phyloP scores from a whole-genome alignment of 2,797 vertebrate genomes.

The Paramormyrops hopkinsi region DNA sequence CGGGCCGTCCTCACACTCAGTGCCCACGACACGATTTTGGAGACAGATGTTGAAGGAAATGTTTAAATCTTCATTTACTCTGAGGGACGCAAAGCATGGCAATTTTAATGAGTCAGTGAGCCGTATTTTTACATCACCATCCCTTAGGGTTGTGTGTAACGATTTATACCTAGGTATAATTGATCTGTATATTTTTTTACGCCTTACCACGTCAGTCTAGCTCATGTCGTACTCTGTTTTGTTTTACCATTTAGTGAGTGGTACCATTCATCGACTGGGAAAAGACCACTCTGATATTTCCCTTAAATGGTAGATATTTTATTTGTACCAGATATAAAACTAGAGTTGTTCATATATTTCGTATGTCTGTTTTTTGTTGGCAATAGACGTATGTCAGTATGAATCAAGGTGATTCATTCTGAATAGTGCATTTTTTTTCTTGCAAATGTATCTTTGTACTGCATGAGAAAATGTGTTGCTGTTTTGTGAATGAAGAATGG shows the following conservation, averaged over 20 bases:
- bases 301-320: neutral
- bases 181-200: neutral
- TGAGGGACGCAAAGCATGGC: neutral
- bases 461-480: neutral
- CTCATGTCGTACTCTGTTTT: neutral
- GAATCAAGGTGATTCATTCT: slow-evolving; percentile 1
- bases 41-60: slow-evolving; percentile 9
- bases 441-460: neutral
- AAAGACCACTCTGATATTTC: neutral
- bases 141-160: neutral
- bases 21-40: neutral
- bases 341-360: slow-evolving; percentile 12
- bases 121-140: neutral
- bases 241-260: neutral
- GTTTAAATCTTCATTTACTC: neutral
- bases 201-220: neutral
- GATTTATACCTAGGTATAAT: neutral
- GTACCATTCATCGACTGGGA: neutral
- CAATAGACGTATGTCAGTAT: neutral
- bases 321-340: neutral
- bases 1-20: neutral
- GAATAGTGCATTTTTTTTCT: neutral
- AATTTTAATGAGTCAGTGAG: neutral
- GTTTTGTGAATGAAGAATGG: neutral
- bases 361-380: neutral